Base-by-base conservation (phyloP, 2,888 invertebrate species). In the Xestia xanthographa region DNA sequence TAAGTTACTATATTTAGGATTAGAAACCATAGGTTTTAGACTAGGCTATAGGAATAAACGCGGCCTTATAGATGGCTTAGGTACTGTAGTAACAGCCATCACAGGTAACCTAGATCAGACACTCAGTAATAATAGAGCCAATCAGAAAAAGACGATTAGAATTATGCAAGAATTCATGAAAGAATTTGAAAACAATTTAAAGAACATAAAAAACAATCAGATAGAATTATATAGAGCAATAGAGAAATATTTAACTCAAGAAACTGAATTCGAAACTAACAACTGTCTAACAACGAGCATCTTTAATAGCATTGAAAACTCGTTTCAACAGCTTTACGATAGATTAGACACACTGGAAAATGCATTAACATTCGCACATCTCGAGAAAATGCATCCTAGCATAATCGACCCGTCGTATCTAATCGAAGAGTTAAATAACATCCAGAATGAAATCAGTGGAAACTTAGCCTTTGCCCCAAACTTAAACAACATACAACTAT, bases 31-130 rank as follows among this genome's bases (percentile, higher is more conserved):
- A 75, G 83, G 77, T 0, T 77, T 68, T 29, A 72, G 41, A 62
- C 3, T 65, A 66, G 12, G 29, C 0, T 72, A 76, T 58, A 72
- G 80, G 20, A 43, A 75, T 41, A 82, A 67, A 72, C 60, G 80
- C 22, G 82, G 80, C 20, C 26, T 82, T 63, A 80, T 85, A 63
- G 67, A 85, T 22, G 85, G 74, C 0, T 58, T 85, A 78, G 82
- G 84, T 0, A 66, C 78, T 26, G 29, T 84, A 73, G 58, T 84
- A 60, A 86, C 83, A 78, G 48, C 80, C 6, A 85, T 85, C 14
- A 86, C 82, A 45, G 79, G 86, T 4, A 84, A 84, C 26, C 12
- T 80, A 45, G 79, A 82, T 5, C 71, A 84, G 26, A 20, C 79
- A 34, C 3, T 70, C 0, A 68, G 56, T 22, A 75, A 60, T 0